A percentile compares a stretch with the other conserved stretches of the same genome.
These are phyloP conservation scores for Acipenser ruthenus DNA, from an alignment of 2,797 vertebrate genomes.

Conservation along the genomic window DNA sequence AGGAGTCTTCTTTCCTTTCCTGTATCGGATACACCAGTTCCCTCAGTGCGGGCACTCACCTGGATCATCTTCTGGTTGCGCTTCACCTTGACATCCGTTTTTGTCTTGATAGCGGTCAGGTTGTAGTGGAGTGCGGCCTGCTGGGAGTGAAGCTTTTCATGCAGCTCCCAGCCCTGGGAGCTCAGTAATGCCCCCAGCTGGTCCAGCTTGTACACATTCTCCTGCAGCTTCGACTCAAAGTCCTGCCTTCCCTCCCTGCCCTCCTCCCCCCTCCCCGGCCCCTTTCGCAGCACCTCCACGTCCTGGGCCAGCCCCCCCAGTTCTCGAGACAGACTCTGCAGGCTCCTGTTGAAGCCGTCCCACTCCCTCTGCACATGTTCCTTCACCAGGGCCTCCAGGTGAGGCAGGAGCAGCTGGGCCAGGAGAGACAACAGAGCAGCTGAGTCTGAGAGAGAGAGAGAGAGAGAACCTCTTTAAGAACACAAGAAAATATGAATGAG, in stretches of 20 bases:
- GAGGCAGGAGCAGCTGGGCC: conserved; percentile 34
- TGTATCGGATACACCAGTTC: background rate
- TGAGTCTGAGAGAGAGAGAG: conserved; percentile 29
- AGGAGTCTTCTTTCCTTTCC: no score
- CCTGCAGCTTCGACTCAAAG: conserved; percentile 62
- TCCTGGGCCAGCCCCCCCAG: conserved; percentile 58
- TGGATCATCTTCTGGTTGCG: conserved; percentile 61
- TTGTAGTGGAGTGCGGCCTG: conserved; percentile 59
- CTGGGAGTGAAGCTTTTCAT: conserved; percentile 53
- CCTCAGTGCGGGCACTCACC: conserved; percentile 33
- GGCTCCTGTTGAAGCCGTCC: conserved; percentile 65
- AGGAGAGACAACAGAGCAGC: conserved; percentile 17
- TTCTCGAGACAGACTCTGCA: conserved; percentile 54
- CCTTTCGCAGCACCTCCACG: conserved; percentile 38
- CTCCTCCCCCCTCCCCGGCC: conserved; percentile 24
- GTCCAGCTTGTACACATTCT: conserved; percentile 40
- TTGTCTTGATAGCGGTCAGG: conserved; percentile 62
- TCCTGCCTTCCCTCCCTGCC: conserved; percentile 35
- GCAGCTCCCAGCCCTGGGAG: conserved; percentile 27
- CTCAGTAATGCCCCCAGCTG: conserved; percentile 27
- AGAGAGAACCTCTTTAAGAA: background rate
- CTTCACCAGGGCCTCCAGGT: conserved; percentile 62
- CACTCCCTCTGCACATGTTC: conserved; percentile 68
- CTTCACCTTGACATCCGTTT: conserved; percentile 70
- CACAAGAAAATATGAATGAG: no score